Percentiles rank a stretch among this genome's conserved stretches.
Evolutionary conservation across 1,140 invertebrate genomes (phyloP).

Genomic region (Mamestra configurata): DNA sequence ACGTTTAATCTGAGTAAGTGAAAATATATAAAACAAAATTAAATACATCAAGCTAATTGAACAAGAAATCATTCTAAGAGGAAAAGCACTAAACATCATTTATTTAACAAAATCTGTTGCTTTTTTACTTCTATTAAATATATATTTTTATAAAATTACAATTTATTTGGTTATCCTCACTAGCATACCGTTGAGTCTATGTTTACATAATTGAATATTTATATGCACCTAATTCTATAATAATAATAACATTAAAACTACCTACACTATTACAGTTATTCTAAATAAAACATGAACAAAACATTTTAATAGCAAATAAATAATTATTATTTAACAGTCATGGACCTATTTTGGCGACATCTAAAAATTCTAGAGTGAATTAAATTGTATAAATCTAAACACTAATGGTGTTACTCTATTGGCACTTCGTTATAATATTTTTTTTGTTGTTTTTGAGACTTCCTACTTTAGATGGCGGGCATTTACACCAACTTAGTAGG

Average conservation of each 20-base stretch:
- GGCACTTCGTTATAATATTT: constrained; percentile 65
- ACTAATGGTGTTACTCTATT: constrained; percentile 69
- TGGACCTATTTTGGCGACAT: constrained; percentile 46
- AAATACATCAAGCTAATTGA: too few species aligned
- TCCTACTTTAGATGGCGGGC: background rate
- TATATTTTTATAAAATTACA: too few species aligned
- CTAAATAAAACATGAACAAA: background rate
- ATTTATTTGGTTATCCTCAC: background rate
- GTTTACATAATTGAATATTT: constrained; percentile 14
- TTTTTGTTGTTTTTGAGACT: background rate
- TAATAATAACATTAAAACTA: background rate
- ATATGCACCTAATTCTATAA: constrained; percentile 14
- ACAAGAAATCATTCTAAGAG: too few species aligned
- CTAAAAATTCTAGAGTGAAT: constrained; percentile 14
- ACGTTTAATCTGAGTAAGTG: too few species aligned
- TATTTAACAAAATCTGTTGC: too few species aligned
- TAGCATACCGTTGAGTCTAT: background rate
- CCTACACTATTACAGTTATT: background rate
- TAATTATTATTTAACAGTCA: background rate
- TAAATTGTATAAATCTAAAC: constrained; percentile 36
- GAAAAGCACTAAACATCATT: too few species aligned
- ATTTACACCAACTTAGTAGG: background rate
- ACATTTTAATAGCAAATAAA: background rate
- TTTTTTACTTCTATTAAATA: too few species aligned
- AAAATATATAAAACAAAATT: too few species aligned